Percentiles rank a stretch among this genome's conserved stretches.
These are phyloP conservation scores for Oscheius sp. DNA, from an alignment of 2,888 invertebrate genomes.

Conservation along the genomic window DNA sequence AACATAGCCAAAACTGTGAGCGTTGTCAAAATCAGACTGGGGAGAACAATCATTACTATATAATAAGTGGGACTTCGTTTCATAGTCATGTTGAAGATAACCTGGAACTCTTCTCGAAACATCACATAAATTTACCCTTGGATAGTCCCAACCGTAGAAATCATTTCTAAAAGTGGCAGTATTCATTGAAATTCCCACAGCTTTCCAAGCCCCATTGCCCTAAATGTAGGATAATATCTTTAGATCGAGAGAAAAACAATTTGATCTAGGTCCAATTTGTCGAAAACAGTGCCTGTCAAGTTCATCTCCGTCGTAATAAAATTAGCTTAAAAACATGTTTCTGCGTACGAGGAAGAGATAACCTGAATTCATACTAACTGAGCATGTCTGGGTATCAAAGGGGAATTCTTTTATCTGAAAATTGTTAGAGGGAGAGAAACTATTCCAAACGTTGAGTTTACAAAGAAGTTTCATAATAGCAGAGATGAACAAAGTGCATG, in stretches of 20 bases:
- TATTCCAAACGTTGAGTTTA: slow-evolving; percentile 8
- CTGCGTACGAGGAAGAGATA: no score
- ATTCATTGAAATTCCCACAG: neutral
- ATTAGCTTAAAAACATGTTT: no score
- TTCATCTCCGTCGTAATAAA: slow-evolving; percentile 11
- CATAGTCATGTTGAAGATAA: slow-evolving; percentile 3
- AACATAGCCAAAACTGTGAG: slow-evolving; percentile 18
- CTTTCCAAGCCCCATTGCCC: slow-evolving; percentile 20
- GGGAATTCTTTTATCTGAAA: slow-evolving; percentile 26
- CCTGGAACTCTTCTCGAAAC: neutral
- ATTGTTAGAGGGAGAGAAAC: neutral
- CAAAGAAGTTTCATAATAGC: slow-evolving; percentile 15
- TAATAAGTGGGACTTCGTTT: slow-evolving; percentile 21
- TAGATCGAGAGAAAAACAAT: neutral
- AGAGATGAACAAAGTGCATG: neutral
- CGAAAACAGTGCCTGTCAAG: neutral
- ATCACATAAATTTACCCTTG: neutral
- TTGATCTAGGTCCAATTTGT: neutral
- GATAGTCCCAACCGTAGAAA: slow-evolving; percentile 14
- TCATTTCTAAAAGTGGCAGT: neutral
- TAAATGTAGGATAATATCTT: neutral
- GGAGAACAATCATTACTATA: slow-evolving; percentile 11
- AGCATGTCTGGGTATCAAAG: slow-evolving; percentile 10
- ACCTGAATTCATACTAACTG: neutral
- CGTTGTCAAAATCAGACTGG: slow-evolving; percentile 12